phyloP scores from a whole-genome alignment of 2,888 invertebrate genomes.

The Synanthedon tipuliformis region DNA sequence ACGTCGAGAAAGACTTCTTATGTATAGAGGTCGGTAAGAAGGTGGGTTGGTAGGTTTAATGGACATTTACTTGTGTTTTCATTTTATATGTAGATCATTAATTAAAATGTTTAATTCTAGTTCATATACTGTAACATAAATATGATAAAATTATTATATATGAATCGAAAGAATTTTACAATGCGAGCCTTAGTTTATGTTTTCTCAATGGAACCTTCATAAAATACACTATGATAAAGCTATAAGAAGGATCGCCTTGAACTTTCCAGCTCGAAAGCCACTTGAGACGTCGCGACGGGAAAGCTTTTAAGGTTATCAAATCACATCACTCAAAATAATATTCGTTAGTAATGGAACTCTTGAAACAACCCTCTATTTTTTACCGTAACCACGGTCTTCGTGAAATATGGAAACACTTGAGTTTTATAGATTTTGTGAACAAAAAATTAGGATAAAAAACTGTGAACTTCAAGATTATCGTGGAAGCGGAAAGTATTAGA shows the following conservation, averaged over 20 bases:
- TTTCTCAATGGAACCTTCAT: no score
- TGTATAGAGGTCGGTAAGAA: no score
- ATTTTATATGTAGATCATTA: no score
- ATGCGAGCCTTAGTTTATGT: no score
- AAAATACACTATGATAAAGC: no score
- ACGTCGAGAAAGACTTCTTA: no score
- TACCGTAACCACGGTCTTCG: slow-evolving; percentile 24
- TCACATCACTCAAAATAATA: slow-evolving; percentile 15
- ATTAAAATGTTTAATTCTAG: no score
- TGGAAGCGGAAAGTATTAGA: neutral
- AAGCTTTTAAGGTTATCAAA: slow-evolving; percentile 60
- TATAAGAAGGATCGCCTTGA: slow-evolving; percentile 20
- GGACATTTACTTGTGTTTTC: no score
- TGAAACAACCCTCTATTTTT: slow-evolving; percentile 4
- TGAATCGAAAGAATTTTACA: no score
- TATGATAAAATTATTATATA: no score
- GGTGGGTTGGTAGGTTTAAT: no score
- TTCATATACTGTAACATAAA: no score
- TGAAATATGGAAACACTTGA: slow-evolving; percentile 37
- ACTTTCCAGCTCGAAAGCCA: slow-evolving; percentile 33
- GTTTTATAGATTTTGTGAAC: slow-evolving; percentile 7
- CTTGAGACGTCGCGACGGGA: slow-evolving; percentile 38
- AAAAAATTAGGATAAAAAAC: neutral
- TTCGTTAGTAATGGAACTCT: slow-evolving; percentile 51
- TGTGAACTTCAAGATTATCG: neutral